Conservation (phyloP, 1,140 invertebrate species). For the Dendrolimus punctatus region DNA sequence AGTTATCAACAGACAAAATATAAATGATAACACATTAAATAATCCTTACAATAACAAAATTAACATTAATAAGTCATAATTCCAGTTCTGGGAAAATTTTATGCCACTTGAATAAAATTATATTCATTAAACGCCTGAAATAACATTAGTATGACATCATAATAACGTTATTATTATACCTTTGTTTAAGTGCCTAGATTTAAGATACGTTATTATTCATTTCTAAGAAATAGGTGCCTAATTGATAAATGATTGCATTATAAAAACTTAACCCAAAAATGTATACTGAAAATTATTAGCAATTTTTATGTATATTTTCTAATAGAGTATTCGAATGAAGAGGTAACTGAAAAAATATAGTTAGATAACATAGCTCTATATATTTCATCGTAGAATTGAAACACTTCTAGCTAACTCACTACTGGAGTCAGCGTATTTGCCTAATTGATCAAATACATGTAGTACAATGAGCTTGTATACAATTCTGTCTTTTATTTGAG, state of each 20-base stretch:
- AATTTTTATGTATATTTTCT: too few species aligned
- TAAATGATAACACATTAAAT: slow-evolving; percentile 3
- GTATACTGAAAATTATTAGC: too few species aligned
- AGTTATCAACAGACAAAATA: slow-evolving; percentile 1
- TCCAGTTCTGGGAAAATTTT: too few species aligned
- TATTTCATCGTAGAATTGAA: slow-evolving; percentile 40
- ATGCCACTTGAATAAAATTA: too few species aligned
- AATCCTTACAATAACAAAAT: slow-evolving; percentile 1
- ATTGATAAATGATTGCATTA: neutral
- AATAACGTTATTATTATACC: too few species aligned
- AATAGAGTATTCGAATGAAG: too few species aligned
- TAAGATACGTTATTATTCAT: too few species aligned
- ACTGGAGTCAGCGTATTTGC: slow-evolving; percentile 66
- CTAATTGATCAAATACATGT: slow-evolving; percentile 71
- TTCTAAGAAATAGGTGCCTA: neutral
- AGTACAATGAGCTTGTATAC: slow-evolving; percentile 30
- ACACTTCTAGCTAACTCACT: slow-evolving; percentile 57
- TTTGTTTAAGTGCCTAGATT: too few species aligned
- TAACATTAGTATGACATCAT: too few species aligned
- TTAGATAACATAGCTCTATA: neutral
- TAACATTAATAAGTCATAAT: neutral
- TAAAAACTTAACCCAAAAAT: neutral
- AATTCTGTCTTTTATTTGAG: slow-evolving; percentile 31
- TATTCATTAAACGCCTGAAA: too few species aligned
- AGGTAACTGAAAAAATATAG: too few species aligned